Evolutionary conservation across 2,113 vertebrate genomes (phyloP), one percentile per base, ranked within the genome.

Genomic region (Ivindomyrus marchei): DNA sequence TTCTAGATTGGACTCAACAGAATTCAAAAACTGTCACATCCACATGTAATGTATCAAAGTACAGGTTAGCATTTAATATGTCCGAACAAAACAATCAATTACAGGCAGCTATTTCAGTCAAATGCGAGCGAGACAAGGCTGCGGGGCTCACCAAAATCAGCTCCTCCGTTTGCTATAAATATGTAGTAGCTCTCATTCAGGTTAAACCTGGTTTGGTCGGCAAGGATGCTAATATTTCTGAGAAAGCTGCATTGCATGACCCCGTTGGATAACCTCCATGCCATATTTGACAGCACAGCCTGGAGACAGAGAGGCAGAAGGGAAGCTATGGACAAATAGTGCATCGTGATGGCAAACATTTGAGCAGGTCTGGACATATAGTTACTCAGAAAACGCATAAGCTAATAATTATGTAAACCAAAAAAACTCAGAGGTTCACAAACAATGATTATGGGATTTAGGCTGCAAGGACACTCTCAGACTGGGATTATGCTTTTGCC

Each of bases 231-330:
- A 89, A 96, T 93, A 87, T 91, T 92, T 88, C 97, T 95, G 90
- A 94, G 94, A 90, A 98, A 97, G 53, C 94, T 96, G 89, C 97
- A 98, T 1, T 98, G 97, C 88, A 97, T 94, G 13, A 94, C 1
- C 11, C 96, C 97, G 53, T 97, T 96, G 0, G 39, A 94, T 91
- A 97, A 42, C 85, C 96, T 95, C 97, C 97, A 98, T 0, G 95
- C 94, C 86, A 94, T 91, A 21, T 95, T 94, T 89, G 95, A 94
- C 56, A 98, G 95, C 56, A 46, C 17, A 89, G 88, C 92, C 97
- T 97, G 89, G 49, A 9, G 89, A 27, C 39, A 9, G 21, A 85
- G 10, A 84, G 36, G 13, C 11, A 53, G 4, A 27, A 62, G 42
- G 1, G 27, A 84, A 58, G 5, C 15, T 52, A 7, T 83, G 47